Conservation (phyloP, 1,140 invertebrate genomes). For the Diplogasteroides magnus region DNA sequence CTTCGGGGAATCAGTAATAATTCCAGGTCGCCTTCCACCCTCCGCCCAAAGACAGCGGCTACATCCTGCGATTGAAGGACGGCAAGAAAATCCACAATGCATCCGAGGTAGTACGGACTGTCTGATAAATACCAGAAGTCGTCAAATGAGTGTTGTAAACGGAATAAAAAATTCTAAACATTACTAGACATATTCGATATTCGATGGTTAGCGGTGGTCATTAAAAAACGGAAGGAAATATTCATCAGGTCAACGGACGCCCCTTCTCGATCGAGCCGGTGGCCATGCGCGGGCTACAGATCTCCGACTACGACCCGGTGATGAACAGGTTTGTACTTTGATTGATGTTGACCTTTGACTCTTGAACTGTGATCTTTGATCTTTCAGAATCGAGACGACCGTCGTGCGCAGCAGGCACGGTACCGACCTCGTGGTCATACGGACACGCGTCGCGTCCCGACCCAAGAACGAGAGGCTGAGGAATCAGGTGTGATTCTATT, state of each 20-base stretch:
- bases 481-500: no score
- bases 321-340: background rate
- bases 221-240: no score
- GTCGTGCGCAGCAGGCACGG: background rate
- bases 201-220: no score
- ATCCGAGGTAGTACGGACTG: no score
- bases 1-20: no score
- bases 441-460: no score
- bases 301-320: background rate
- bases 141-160: no score
- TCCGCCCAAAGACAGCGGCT: background rate
- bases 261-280: background rate
- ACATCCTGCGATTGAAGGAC: background rate
- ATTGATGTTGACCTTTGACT: background rate
- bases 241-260: background rate
- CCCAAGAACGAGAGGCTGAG: background rate
- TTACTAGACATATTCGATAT: no score
- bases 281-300: background rate
- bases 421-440: background rate
- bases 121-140: no score
- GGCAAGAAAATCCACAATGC: no score
- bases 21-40: background rate
- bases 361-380: background rate
- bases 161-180: no score
- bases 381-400: background rate